Base-by-base conservation (phyloP, 2,113 vertebrate species). In the Gallinago paraguaiae region DNA sequence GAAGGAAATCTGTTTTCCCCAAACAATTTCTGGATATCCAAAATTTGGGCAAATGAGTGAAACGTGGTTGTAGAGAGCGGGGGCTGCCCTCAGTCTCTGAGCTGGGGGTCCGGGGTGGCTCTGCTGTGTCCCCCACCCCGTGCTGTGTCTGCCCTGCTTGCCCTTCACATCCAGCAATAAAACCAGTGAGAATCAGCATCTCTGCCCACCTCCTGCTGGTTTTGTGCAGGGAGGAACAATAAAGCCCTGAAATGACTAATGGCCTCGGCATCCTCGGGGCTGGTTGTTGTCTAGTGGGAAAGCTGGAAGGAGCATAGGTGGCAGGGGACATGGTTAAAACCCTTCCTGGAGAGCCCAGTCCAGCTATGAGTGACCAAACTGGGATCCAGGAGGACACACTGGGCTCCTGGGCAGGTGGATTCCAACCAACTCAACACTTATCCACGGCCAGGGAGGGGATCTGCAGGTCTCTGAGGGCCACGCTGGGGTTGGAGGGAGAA, bases 71-170 rank as follows among this genome's bases (percentile, higher is more conserved):
- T 17, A 31, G 72, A 11, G 59, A 28, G 65, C 6, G 1, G 59
- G 33, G n/a, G 46, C 25, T 41, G 56, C 27, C 41, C 51, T 25
- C 16, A 0, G 17, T 14, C 60, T 39, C 53, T 25, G 3, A 7
- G 39, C 61, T 11, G 1, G 2, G 45, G 59, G 28, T n/a, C 37
- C 50, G 3, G 2, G 19, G 16, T 0, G 8, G 22, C 37, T 75
- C 37, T 28, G 27, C 60, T 46, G 57, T 14, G 50, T 51, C 50
- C 24, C 50, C 48, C 11, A 2, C 24, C 24, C 24, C 22, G 3
- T 39, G 65, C 65, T 1, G 3, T 4, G 25, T 16, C 56, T 35
- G 24, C 11, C 9, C 30, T 4, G 11, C 63, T 82, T 19, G 2
- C 30, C 9, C 1, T 9, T 64, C 41, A 0, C 28, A 23, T 23